A percentile compares a stretch with the other conserved stretches of the same genome.
These are phyloP conservation scores for Adrianichthys oophorus DNA, from an alignment of 2,797 vertebrate species.

Conservation along the genomic window DNA sequence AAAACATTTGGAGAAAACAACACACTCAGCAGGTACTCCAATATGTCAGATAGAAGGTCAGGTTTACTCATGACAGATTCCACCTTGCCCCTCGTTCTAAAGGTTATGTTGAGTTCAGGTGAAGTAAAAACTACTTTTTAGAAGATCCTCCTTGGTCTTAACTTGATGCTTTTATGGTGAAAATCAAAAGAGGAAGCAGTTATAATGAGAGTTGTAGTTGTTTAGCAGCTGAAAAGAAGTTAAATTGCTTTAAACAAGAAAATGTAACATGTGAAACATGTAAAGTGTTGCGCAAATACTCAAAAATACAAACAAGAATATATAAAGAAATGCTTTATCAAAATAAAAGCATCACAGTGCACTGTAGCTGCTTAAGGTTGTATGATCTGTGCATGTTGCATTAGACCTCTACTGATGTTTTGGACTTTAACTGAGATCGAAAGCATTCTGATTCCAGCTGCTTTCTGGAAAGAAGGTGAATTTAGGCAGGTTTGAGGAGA, in stretches of 20 bases:
- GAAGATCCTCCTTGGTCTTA: conserved; percentile 33
- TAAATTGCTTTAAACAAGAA: not conserved
- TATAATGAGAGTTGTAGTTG: not conserved
- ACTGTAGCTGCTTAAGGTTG: no score
- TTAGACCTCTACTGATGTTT: no score
- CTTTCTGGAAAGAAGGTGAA: no score
- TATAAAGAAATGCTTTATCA: no score
- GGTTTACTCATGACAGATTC: conserved; percentile 14
- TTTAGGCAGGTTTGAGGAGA: no score
- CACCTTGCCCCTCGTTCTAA: conserved; percentile 34
- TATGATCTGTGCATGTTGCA: no score
- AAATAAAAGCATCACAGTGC: no score
- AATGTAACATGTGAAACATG: no score
- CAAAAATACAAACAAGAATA: no score
- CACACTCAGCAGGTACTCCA: not conserved
- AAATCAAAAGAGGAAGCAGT: conserved; percentile 18
- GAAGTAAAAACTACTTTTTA: conserved; percentile 49
- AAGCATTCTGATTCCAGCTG: no score
- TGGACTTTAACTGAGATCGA: no score
- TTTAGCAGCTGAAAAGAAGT: not conserved
- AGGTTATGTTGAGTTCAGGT: conserved; percentile 46
- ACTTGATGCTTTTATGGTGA: conserved; percentile 42
- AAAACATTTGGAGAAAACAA: conserved; percentile 22
- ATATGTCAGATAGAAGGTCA: conserved; percentile 8
- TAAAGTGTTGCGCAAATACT: no score